Percentiles rank a stretch among this genome's conserved stretches.
Evolutionary conservation across 2,888 invertebrate species (phyloP).

Genomic region (Temnothorax rugatulus): DNA sequence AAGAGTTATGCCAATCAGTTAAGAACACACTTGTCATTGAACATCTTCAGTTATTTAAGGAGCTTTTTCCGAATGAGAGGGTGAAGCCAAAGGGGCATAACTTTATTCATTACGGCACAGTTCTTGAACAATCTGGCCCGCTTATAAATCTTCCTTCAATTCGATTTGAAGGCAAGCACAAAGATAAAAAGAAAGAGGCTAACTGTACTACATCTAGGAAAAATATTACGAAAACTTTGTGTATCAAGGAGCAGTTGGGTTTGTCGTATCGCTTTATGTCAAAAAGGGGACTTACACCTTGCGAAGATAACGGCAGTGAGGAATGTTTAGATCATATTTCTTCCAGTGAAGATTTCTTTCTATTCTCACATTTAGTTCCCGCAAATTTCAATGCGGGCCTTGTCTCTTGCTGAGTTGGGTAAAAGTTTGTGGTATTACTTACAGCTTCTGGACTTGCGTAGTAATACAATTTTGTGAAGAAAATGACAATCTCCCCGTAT

Average conservation of each 20-base stretch:
- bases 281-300: background rate
- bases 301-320: background rate
- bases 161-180: conserved; percentile 47
- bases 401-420: background rate
- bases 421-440: conserved; percentile 4
- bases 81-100: background rate
- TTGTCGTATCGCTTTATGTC: background rate
- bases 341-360: background rate
- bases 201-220: background rate
- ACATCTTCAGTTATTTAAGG: background rate
- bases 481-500: background rate
- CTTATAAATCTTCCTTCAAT: conserved; percentile 47
- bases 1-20: background rate
- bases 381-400: background rate
- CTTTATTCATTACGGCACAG: conserved; percentile 3
- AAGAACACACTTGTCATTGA: background rate
- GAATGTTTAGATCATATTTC: conserved; percentile 2
- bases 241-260: background rate
- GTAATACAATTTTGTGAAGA: background rate
- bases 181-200: conserved; percentile 37
- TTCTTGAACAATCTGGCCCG: conserved; percentile 30
- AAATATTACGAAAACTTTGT: conserved; percentile 12
- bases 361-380: background rate
- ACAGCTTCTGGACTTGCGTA: background rate
- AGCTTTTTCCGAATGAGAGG: background rate